Evolutionary conservation across 2,113 vertebrate genomes (phyloP).

Genomic region (Hippocampus mohnikei): DNA sequence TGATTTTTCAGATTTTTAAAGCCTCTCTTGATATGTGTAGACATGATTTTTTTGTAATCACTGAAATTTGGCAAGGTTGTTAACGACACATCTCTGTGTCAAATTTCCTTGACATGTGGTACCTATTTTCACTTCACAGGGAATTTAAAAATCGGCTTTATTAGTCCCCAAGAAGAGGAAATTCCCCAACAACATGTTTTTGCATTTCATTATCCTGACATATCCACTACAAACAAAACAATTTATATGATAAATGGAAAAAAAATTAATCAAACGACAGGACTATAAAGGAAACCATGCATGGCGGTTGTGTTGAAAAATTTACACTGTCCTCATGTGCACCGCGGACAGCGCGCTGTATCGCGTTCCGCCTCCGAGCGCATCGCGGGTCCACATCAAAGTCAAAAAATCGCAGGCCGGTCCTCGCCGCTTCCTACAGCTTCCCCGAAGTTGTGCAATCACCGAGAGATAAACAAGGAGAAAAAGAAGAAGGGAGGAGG

Average conservation of each 20-base stretch:
- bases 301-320: constrained; percentile 63
- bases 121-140: not conserved
- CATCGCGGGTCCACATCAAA: constrained; percentile 69
- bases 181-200: not conserved
- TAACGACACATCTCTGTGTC: not conserved
- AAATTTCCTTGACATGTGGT: not conserved
- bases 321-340: constrained; percentile 62
- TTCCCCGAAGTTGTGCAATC: constrained; percentile 72
- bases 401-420: constrained; percentile 49
- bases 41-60: too few species aligned
- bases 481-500: constrained; percentile 21
- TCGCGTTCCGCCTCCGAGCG: constrained; percentile 66
- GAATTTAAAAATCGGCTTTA: not conserved
- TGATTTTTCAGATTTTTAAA: too few species aligned
- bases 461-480: constrained; percentile 68
- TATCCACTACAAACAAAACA: not conserved
- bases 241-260: not conserved
- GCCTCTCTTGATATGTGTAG: too few species aligned
- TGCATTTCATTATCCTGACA: not conserved
- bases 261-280: constrained; percentile 31
- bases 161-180: not conserved
- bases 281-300: constrained; percentile 48
- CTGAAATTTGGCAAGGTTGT: too few species aligned
- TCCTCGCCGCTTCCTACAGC: constrained; percentile 63
- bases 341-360: constrained; percentile 60